phyloP scores from a whole-genome alignment of 2,113 vertebrate genomes.

The Lycocorax pyrrhopterus region DNA sequence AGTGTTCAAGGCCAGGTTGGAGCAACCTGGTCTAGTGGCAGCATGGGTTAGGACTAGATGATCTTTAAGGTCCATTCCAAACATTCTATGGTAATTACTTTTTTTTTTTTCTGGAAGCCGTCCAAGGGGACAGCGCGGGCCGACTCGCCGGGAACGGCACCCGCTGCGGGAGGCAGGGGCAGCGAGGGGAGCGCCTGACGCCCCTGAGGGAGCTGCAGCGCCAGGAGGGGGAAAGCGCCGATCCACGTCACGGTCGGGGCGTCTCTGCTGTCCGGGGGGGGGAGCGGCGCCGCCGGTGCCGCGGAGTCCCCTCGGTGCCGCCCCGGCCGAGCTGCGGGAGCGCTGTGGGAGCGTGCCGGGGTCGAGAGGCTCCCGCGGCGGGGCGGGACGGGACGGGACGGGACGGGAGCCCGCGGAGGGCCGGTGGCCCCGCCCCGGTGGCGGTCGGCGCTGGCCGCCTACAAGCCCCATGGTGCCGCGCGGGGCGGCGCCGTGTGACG shows the following conservation, averaged over 20 bases:
- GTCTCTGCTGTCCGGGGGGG: accelerated
- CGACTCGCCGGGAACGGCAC: accelerated
- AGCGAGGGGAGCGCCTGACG: not conserved
- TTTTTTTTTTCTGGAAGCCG: not conserved
- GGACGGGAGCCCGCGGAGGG: not conserved
- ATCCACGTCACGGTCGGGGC: accelerated
- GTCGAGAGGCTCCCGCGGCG: not conserved
- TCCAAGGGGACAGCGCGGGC: not conserved
- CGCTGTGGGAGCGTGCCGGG: not conserved
- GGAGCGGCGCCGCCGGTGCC: not conserved
- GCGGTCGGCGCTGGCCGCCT: not conserved
- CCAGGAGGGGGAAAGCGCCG: not conserved
- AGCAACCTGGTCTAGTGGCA: not conserved
- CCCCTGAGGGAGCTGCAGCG: not conserved
- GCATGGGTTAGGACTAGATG: not conserved
- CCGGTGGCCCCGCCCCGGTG: not conserved
- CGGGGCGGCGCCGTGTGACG: not conserved
- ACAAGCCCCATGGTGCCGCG: conserved; percentile 24
- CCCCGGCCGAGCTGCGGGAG: not conserved
- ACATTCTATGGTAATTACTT: not conserved
- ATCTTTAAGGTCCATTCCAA: not conserved
- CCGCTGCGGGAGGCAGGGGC: accelerated
- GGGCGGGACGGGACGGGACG: not conserved
- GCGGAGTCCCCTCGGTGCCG: too few relatives aligned
- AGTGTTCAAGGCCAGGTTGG: not conserved